Percentiles rank a stretch among this genome's conserved stretches.
phyloP scores from a whole-genome alignment of 2,113 vertebrate genomes.

The Ploceus nigricollis region DNA sequence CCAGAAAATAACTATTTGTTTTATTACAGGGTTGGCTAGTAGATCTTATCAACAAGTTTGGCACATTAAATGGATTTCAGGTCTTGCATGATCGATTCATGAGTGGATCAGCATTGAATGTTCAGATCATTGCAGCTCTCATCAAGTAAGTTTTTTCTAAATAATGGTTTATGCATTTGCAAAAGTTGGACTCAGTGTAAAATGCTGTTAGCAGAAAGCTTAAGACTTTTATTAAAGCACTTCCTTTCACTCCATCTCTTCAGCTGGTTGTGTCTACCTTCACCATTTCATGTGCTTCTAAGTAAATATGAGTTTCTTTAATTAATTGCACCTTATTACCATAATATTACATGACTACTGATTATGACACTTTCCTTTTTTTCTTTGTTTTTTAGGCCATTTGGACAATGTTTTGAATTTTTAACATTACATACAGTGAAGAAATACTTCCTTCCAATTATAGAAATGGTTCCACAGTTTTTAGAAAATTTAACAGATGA shows the following conservation, averaged over 20 bases:
- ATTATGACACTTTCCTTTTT: not conserved
- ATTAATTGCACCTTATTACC: not conserved
- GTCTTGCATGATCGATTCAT: constrained; percentile 98
- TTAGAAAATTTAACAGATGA: constrained; percentile 99
- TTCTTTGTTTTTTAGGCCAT: constrained; percentile 82
- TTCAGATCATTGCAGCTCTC: constrained; percentile 99
- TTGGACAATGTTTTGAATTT: constrained; percentile 99
- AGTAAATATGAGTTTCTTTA: not conserved
- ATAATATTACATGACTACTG: not conserved
- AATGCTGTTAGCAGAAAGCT: not conserved
- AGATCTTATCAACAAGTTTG: constrained; percentile 99
- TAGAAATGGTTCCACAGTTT: constrained; percentile 99
- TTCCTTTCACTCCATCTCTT: not conserved
- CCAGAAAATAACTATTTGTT: constrained; percentile 13
- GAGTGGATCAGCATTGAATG: constrained; percentile 96
- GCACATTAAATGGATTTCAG: constrained; percentile 99
- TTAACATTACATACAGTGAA: constrained; percentile 98
- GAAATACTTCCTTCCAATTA: constrained; percentile 98
- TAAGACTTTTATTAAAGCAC: not conserved
- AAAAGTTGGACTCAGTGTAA: not conserved
- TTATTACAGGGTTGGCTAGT: constrained; percentile 94
- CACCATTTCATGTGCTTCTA: not conserved
- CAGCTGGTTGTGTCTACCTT: not conserved
- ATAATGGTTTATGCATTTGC: not conserved
- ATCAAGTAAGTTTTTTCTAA: constrained; percentile 87